Percentiles rank a stretch among this genome's conserved stretches.
phyloP scores from a whole-genome alignment of 2,797 vertebrate species.

The Coccyzus lansbergi region DNA sequence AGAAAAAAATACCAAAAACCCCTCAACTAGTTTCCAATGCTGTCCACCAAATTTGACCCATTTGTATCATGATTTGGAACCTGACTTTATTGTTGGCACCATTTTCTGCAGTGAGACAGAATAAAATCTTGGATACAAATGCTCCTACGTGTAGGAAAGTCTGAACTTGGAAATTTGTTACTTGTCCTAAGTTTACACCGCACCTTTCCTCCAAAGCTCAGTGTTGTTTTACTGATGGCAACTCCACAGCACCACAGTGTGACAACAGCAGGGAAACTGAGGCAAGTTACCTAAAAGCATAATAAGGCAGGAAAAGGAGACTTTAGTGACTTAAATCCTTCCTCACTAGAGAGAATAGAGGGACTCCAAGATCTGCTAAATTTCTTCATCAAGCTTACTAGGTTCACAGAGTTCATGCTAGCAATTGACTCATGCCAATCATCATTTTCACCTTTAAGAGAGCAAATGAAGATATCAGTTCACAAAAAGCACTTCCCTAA shows the following conservation, averaged over 20 bases:
- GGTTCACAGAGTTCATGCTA: not conserved
- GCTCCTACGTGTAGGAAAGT: not conserved
- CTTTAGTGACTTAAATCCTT: not conserved
- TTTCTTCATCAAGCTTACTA: not conserved
- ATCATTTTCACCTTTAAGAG: not conserved
- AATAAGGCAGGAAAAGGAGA: not conserved
- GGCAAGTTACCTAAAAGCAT: not conserved
- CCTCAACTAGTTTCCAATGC: not conserved
- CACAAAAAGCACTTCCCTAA: not conserved
- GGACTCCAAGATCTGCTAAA: not conserved
- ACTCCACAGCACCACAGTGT: not conserved
- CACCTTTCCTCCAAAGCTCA: not conserved
- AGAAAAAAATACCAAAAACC: rapidly evolving
- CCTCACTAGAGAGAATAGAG: not conserved
- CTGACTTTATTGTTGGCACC: not conserved
- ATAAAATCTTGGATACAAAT: not conserved
- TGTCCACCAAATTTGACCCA: not conserved
- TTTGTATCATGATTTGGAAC: not conserved
- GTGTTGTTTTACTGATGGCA: not conserved
- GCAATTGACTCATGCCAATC: not conserved
- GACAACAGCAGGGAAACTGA: not conserved
- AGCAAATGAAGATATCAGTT: not conserved
- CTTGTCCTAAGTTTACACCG: not conserved
- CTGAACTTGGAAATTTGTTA: not conserved
- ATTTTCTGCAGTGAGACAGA: not conserved